Evolutionary conservation across 2,888 invertebrate genomes (phyloP).

Genomic region (Meandrusa payeni): DNA sequence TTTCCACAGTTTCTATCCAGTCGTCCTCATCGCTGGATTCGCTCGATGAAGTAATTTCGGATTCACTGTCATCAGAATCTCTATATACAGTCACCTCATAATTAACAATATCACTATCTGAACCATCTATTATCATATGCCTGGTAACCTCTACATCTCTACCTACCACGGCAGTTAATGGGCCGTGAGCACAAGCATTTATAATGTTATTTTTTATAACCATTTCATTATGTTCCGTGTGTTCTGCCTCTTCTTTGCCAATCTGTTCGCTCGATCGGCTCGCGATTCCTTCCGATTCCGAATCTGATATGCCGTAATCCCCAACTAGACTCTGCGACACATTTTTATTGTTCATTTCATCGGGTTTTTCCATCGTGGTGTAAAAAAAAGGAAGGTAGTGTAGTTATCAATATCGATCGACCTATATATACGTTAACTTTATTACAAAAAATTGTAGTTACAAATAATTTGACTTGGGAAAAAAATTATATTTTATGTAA

Average conservation of each 20-base stretch:
- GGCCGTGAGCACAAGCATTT: constrained; percentile 74
- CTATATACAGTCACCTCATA: constrained; percentile 72
- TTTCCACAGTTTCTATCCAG: constrained; percentile 39
- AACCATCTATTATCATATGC: constrained; percentile 72
- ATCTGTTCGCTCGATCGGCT: constrained; percentile 49
- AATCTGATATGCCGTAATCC: constrained; percentile 69
- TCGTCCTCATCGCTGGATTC: constrained; percentile 64
- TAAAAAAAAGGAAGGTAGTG: too few relatives aligned
- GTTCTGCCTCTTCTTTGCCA: constrained; percentile 61
- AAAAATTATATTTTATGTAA: constrained; percentile 15
- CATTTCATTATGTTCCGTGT: constrained; percentile 69
- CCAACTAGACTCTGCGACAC: constrained; percentile 71
- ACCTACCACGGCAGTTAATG: constrained; percentile 51
- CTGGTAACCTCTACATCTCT: constrained; percentile 54
- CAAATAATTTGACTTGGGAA: constrained; percentile 2
- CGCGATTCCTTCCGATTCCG: constrained; percentile 66
- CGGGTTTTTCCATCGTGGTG: constrained; percentile 70
- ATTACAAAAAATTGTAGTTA: constrained; percentile 2
- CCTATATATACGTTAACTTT: background rate
- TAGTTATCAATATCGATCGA: constrained; percentile 15
- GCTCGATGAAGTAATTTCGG: constrained; percentile 55
- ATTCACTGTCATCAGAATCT: constrained; percentile 59
- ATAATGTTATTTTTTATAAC: constrained; percentile 75
- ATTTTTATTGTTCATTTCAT: constrained; percentile 68
- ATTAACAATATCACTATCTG: constrained; percentile 64